Base-by-base conservation (phyloP, 92 coral and sea anemone genomes). In the Epizoanthus illoricatus region DNA sequence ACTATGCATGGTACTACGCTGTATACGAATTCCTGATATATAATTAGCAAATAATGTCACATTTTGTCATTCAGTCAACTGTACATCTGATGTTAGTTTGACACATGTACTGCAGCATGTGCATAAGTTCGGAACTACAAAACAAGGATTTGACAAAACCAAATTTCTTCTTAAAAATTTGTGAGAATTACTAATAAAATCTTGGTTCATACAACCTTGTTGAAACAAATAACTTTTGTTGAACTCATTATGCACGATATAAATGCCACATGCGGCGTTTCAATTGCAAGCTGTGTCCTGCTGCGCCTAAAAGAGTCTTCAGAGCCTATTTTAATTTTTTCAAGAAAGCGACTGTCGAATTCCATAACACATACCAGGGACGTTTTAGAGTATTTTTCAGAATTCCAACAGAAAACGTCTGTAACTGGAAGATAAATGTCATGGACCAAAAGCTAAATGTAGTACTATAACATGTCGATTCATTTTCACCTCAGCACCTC, bases 351-450 rank as follows among this genome's bases (percentile, higher is more conserved):
- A 57, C 57, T 74, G 60, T 21, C 39, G 33, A 73, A 73, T 73
- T 73, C 78, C 78, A 20, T 18, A 65, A 18, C 36, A 47, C 80
- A 75, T 75, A 33, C 66, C 68, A 56, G 7, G 9, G 60, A 39
- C 39, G 15, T 39, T 75, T 73, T 58, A 3, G 49, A 54, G 18
- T 58, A 49, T 5, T 18, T 10, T 21, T 5, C 6, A 5, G 52
- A 12, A 40, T 28, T 56, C 40, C 7, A 57, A 16, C 33, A 24
- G 18, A 58, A 75, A 58, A 3, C 21, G 43, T 13, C 23, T 64
- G 61, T 3, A 0, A 49, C 7, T 20, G 19, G 16, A 17, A 23
- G 2, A 74, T 49, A 28, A 21, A 56, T 24, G 61, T 28, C 5
- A 39, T 58, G 55, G 7, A 39, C 65, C 40, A 33, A 10, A 57